phyloP scores from a whole-genome alignment of 35 echinoderm and acorn worm species.

The Acanthaster planci region DNA sequence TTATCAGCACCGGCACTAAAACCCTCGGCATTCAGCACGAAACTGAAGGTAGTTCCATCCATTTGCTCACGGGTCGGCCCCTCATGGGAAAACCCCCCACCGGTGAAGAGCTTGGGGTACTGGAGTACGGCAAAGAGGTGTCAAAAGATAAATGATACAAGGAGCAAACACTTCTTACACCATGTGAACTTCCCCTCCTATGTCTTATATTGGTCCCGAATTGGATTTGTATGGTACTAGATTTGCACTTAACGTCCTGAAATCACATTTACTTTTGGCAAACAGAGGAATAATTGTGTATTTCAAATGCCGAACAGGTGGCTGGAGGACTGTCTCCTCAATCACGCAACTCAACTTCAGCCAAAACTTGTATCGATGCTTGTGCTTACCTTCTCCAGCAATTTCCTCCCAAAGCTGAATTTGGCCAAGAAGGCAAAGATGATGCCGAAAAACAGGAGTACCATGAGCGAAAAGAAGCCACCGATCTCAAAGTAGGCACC shows the following conservation, averaged over 20 bases:
- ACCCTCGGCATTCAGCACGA: conserved; percentile 64
- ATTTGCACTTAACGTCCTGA: no score
- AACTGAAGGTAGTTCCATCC: conserved; percentile 63
- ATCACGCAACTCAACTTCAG: no score
- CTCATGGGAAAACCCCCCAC: conserved; percentile 77
- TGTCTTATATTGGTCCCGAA: no score
- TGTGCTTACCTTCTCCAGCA: conserved; percentile 73
- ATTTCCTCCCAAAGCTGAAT: conserved; percentile 77
- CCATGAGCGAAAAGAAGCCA: conserved; percentile 51
- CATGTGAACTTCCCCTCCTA: no score
- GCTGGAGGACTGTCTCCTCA: no score
- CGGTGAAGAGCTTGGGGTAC: conserved; percentile 78
- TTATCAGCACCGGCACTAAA: conserved; percentile 62
- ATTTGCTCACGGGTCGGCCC: conserved; percentile 81
- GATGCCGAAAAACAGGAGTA: conserved; percentile 52
- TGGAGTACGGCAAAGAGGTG: conserved; percentile 19
- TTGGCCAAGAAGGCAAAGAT: conserved; percentile 67
- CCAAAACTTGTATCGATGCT: no score
- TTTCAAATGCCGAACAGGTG: no score
- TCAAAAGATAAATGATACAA: neutral
- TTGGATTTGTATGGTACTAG: no score
- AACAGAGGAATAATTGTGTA: no score
- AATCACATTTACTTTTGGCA: no score
- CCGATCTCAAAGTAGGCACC: conserved; percentile 56
- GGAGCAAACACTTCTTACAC: no score